Percentiles rank a stretch among this genome's conserved stretches.
Evolutionary conservation across 2,797 vertebrate genomes (phyloP).

Genomic region (Danio kyathit): DNA sequence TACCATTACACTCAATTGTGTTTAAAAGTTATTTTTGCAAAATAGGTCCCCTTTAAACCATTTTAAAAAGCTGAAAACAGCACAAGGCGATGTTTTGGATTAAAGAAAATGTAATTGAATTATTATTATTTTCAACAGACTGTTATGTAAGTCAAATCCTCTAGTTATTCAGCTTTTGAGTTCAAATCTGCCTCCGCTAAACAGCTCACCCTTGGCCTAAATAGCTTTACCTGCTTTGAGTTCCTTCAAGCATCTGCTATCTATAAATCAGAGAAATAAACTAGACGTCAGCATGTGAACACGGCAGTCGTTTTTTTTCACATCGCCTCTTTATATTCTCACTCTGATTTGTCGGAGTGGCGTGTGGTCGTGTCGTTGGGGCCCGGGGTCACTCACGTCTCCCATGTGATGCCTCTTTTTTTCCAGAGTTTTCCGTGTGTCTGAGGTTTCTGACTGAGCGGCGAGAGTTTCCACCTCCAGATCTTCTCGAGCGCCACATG

Average conservation of each 20-base stretch:
- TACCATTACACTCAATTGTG: too few species aligned
- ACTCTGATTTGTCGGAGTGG: neutral
- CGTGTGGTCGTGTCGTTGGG: slow-evolving; percentile 55
- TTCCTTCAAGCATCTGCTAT: slow-evolving; percentile 21
- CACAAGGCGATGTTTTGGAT: too few species aligned
- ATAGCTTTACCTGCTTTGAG: neutral
- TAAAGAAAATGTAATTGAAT: too few species aligned
- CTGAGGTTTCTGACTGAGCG: slow-evolving; percentile 69
- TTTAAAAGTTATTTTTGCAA: too few species aligned
- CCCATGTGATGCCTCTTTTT: slow-evolving; percentile 69
- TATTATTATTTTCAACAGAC: too few species aligned
- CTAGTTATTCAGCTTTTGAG: neutral
- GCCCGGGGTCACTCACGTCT: slow-evolving; percentile 53
- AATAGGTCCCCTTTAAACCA: too few species aligned
- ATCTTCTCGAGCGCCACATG: slow-evolving; percentile 66
- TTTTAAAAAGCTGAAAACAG: too few species aligned
- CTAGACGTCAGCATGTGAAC: neutral
- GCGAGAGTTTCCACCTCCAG: slow-evolving; percentile 23
- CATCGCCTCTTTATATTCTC: neutral
- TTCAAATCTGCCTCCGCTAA: neutral
- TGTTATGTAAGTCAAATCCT: neutral
- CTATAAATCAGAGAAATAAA: slow-evolving; percentile 1
- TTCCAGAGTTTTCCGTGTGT: slow-evolving; percentile 65
- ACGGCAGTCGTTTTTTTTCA: neutral
- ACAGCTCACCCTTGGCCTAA: neutral